Evolutionary conservation across 2,113 vertebrate species (phyloP).

Genomic region (Bos javanicus): DNA sequence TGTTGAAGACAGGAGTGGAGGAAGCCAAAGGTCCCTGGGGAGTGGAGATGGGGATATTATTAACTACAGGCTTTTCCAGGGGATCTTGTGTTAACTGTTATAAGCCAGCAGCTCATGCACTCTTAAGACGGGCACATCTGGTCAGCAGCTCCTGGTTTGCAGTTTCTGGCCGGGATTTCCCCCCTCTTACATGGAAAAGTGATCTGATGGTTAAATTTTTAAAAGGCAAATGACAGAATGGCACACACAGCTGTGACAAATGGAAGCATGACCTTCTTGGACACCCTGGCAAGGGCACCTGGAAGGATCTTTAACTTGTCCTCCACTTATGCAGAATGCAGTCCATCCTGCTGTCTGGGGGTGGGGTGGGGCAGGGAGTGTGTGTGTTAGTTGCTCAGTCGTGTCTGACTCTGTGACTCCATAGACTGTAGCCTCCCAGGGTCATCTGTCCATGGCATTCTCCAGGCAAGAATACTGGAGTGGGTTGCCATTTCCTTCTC

Average conservation of each 20-base stretch:
- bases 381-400: not conserved
- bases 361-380: not conserved
- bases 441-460: not conserved
- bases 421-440: not conserved
- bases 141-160: not conserved
- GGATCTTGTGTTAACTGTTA: slow-evolving; percentile 45
- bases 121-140: slow-evolving; percentile 17
- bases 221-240: not conserved
- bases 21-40: slow-evolving; percentile 20
- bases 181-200: not conserved
- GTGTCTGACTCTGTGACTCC: not conserved
- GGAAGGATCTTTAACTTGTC: not conserved
- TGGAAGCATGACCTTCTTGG: not conserved
- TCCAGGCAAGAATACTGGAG: not conserved
- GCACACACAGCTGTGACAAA: not conserved
- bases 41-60: slow-evolving; percentile 23
- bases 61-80: slow-evolving; percentile 47
- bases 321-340: not conserved
- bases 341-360: not conserved
- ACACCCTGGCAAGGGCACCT: accelerated
- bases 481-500: not conserved
- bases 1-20: slow-evolving; percentile 14
- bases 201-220: not conserved
- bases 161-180: not conserved
- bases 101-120: slow-evolving; percentile 47